Evolutionary conservation across 2,888 invertebrate species (phyloP).

Genomic region (Lepidochitona cinerea): DNA sequence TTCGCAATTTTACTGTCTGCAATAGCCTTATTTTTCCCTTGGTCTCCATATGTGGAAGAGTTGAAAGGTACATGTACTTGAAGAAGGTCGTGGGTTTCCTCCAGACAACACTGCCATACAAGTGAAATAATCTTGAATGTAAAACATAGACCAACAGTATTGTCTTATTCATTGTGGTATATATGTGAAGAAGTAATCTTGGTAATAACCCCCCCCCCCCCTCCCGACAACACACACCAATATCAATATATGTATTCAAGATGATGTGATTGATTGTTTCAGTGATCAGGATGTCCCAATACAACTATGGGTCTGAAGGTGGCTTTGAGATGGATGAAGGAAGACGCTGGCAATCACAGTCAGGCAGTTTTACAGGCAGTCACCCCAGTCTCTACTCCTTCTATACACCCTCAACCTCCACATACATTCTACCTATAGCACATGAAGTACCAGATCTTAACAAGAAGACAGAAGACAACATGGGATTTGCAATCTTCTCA

Average conservation of each 20-base stretch:
- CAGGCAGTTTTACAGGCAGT: slow-evolving; percentile 42
- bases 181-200: no score
- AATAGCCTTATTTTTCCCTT: no score
- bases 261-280: neutral
- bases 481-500: slow-evolving; percentile 57
- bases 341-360: slow-evolving; percentile 1
- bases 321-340: slow-evolving; percentile 6
- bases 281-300: neutral
- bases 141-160: no score
- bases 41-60: no score
- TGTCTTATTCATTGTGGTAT: no score
- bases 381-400: slow-evolving; percentile 55
- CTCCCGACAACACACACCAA: no score
- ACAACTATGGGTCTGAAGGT: neutral
- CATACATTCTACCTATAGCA: slow-evolving; percentile 58
- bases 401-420: slow-evolving; percentile 49
- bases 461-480: slow-evolving; percentile 52
- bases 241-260: neutral
- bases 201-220: no score
- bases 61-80: no score
- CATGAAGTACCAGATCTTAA: slow-evolving; percentile 52
- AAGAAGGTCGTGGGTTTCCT: no score
- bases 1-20: no score
- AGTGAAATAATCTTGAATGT: no score
- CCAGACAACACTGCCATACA: no score